Evolutionary conservation across 1,140 invertebrate species (phyloP).

Genomic region (Dryas iulia): DNA sequence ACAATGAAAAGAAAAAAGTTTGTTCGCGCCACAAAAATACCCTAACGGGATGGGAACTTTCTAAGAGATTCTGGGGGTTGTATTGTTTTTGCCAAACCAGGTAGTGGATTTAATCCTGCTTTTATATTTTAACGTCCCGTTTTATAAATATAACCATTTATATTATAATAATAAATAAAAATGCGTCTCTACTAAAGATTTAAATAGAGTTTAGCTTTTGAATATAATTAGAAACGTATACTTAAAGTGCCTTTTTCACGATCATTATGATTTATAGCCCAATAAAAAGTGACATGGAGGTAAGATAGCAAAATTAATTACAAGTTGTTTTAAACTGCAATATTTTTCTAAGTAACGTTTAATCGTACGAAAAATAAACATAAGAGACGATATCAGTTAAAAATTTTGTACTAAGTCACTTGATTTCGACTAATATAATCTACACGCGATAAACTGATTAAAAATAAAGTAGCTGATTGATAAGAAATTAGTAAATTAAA

Average conservation of each 20-base stretch:
- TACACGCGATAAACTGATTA: conserved; percentile 19
- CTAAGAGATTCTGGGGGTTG: conserved; percentile 64
- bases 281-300: neutral
- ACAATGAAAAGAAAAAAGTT: conserved; percentile 69
- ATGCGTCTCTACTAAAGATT: neutral
- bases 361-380: neutral
- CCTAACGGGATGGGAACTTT: conserved; percentile 67
- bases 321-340: neutral
- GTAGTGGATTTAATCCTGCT: conserved; percentile 51
- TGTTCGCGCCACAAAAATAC: conserved; percentile 60
- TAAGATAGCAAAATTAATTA: neutral
- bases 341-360: neutral
- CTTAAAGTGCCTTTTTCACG: neutral
- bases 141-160: neutral
- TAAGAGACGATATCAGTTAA: neutral
- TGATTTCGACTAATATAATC: conserved; percentile 23
- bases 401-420: neutral
- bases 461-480: conserved; percentile 24
- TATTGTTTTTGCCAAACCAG: conserved; percentile 60
- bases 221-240: neutral
- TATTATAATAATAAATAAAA: neutral
- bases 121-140: conserved; percentile 24
- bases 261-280: neutral
- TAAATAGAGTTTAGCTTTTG: neutral
- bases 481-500: conserved; percentile 25